These are phyloP conservation scores for Saccopteryx leptura DNA, from an alignment of 2,113 vertebrate species.

Conservation along the genomic window DNA sequence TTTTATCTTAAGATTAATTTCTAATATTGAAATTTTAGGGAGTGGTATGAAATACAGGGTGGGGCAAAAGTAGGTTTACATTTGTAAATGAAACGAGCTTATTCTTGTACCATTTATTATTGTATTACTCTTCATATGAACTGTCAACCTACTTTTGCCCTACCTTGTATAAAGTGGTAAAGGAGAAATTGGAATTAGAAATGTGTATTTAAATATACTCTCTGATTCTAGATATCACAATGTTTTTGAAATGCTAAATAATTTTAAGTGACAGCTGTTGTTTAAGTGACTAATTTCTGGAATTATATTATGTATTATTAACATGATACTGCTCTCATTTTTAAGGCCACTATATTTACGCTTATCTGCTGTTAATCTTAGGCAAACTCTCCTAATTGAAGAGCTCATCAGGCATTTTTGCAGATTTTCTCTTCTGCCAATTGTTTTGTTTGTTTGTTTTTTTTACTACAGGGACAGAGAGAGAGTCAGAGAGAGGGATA, in stretches of 20 bases:
- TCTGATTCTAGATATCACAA: constrained; percentile 14
- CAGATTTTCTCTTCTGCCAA: background rate
- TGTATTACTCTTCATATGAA: background rate
- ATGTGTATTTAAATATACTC: background rate
- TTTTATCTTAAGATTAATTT: constrained; percentile 51
- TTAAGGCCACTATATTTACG: constrained; percentile 22
- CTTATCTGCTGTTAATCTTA: background rate
- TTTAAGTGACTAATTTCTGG: constrained; percentile 33
- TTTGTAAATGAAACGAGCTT: background rate
- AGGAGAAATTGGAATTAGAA: constrained; percentile 30
- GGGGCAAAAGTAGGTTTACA: background rate
- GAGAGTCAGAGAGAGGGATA: no score
- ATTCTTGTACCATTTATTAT: background rate
- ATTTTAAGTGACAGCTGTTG: constrained; percentile 22
- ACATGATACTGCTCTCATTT: background rate
- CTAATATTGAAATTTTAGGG: constrained; percentile 21
- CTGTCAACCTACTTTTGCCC: background rate
- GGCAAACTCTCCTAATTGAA: background rate
- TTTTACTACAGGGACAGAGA: no score
- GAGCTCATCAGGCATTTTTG: background rate
- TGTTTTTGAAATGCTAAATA: constrained; percentile 21
- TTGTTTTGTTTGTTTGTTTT: background rate
- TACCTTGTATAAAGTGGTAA: background rate
- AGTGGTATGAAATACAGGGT: background rate
- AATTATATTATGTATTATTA: constrained; percentile 44